Base-by-base conservation (phyloP, 2,797 vertebrate genomes). In the Spondyliosoma cantharus region DNA sequence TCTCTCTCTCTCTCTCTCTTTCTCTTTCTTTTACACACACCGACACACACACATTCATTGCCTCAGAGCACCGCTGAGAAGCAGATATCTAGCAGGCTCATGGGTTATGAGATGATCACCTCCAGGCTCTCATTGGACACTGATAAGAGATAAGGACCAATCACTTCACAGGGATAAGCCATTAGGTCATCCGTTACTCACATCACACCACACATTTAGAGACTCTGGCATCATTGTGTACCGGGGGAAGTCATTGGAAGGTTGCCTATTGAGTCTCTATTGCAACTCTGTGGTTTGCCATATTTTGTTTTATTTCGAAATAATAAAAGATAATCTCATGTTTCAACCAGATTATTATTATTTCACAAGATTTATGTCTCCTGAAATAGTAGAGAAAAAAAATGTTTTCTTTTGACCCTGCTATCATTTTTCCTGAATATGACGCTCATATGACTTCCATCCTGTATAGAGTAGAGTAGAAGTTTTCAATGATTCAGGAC, bases 131-230 rank as follows among this genome's bases (percentile, higher is more conserved):
- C 69, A 67, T 27, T 89, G 81, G 85, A 86, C 83, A 74, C 81
- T 75, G 87, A 93, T 85, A 86, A 85, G 63, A 92, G 90, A 94
- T 92, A 88, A 93, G 78, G 56, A 87, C 74, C 78, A 82, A 74
- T 91, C 88, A 80, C 82, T 88, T 90, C 80, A 83, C 86, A 68
- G 53, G 72, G n/a, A 60, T 11, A 16, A 74, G 79, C 61, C 84
- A 79, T 27, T 57, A 83, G 85, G 78, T 89, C 85, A 78, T 75
- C 78, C 72, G 76, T 74, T 72, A 43, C 76, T 65, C 82, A 69
- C 83, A 78, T 91, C 80, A 76, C 85, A 57, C 57, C 57, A 60
- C 64, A 9, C 37, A 16, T 22, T 37, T 9, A 45, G 15, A 45
- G 69, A 73, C 17, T 45, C 16, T 60, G 52, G 42, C 25, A 37